Conservation (phyloP, 2,888 invertebrate genomes). For the Itoplectis maculator region DNA sequence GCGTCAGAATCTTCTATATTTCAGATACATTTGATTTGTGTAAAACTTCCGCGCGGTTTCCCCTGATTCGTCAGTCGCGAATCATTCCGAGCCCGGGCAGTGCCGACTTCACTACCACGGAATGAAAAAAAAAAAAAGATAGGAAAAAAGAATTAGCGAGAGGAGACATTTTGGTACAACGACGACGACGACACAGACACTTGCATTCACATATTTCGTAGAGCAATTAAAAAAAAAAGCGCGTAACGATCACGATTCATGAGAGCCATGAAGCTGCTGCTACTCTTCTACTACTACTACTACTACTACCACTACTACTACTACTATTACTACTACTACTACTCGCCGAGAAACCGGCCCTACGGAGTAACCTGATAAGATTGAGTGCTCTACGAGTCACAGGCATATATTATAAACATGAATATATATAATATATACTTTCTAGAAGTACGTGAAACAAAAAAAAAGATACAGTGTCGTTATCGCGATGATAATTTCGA, state of each 20-base stretch:
- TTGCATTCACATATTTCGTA: constrained; percentile 44
- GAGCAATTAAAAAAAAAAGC: constrained; percentile 48
- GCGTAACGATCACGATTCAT: constrained; percentile 58
- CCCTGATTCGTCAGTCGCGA: constrained; percentile 18
- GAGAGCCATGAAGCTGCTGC: constrained; percentile 54
- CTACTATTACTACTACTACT: constrained; percentile 44
- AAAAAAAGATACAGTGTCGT: constrained; percentile 72
- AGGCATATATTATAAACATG: constrained; percentile 76
- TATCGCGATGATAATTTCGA: constrained; percentile 72
- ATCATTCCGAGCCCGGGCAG: constrained; percentile 38
- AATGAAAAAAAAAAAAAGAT: constrained; percentile 30
- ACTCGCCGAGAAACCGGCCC: constrained; percentile 59
- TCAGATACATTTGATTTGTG: no score
- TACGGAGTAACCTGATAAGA: constrained; percentile 60
- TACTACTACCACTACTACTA: constrained; percentile 49
- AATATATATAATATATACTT: constrained; percentile 78
- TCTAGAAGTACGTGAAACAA: constrained; percentile 73
- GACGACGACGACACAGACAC: constrained; percentile 22
- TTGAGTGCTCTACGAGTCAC: constrained; percentile 72
- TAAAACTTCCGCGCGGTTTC: constrained; percentile 18
- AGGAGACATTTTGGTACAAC: constrained; percentile 52
- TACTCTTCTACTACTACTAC: constrained; percentile 31
- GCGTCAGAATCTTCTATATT: no score
- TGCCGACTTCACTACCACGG: constrained; percentile 27
- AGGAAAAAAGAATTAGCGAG: constrained; percentile 23